phyloP scores from a whole-genome alignment of 2,113 vertebrate genomes.

The Mystacornis crossleyi region DNA sequence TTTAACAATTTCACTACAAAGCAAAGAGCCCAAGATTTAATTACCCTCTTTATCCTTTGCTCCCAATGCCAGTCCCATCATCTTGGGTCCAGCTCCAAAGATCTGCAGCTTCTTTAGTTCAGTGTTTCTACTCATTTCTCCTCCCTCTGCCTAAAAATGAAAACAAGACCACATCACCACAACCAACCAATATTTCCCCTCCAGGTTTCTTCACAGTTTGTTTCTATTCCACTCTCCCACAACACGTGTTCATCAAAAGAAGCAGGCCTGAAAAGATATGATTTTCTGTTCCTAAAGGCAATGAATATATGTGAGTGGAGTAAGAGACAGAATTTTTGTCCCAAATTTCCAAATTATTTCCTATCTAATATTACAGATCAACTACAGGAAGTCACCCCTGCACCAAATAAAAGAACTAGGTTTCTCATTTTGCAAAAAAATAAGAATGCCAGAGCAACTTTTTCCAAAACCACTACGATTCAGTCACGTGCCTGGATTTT shows the following conservation, averaged over 20 bases:
- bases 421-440: background rate
- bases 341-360: background rate
- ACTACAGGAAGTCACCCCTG: background rate
- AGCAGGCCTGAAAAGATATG: background rate
- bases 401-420: background rate
- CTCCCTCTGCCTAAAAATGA: conserved; percentile 71
- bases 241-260: background rate
- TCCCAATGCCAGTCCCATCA: conserved; percentile 88
- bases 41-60: conserved; percentile 84
- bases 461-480: background rate
- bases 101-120: conserved; percentile 92
- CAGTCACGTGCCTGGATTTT: background rate
- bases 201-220: background rate
- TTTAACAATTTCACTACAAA: background rate
- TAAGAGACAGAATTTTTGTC: background rate
- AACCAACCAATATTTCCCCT: background rate
- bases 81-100: conserved; percentile 89
- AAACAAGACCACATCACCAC: conserved; percentile 46
- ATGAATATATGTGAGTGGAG: background rate
- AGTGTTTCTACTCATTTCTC: conserved; percentile 83
- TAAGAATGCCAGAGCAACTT: background rate
- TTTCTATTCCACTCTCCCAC: background rate
- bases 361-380: background rate
- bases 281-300: background rate
- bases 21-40: background rate